Base-by-base conservation (phyloP, 2,888 invertebrate genomes). In the Exocentrus adspersus region DNA sequence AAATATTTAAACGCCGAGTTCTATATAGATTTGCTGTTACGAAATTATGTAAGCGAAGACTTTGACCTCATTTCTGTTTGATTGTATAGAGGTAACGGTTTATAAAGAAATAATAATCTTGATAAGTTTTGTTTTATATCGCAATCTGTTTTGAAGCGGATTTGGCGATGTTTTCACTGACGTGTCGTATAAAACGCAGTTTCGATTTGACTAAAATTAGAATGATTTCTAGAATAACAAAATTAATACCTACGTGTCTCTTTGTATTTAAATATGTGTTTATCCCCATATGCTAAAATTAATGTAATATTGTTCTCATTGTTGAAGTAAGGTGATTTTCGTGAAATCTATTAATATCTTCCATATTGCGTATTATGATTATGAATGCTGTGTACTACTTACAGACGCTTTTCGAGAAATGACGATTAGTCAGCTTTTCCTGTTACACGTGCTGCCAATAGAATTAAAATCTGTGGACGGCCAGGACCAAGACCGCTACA, bases 21-120 rank as follows among this genome's bases (percentile, higher is more conserved):
- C 60, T 67, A 67, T 71, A 70, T 72, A 66, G 71, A 73, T 72
- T 71, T 69, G 63, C 71, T 68, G 72, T 72, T 74, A 69, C 68
- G 60, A 67, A 68, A 70, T 75, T 70, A 72, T 71, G 73, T 73
- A 74, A 74, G 57, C 68, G 65, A 72, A 54, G 73, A 71, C 72
- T 74, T 74, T 74, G 74, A 74, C 74, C 73, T 67, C 71, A 69
- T 73, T 74, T 68, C 60, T 50, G 61, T 59, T 51, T 59, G 64
- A 69, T 67, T 69, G 61, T 62, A 60, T 62, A 56, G 67, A 62
- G 58, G 64, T 62, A 51, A n/a, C 28, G 54, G 43, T 43, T 54
- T 54, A 54, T 65, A 59, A 63, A 60, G 61, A 61, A 37, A 62
- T 63, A 37, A 62, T 63, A 62, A 42, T 61, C 59, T 37, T 56